Base-by-base conservation (phyloP, 1,140 invertebrate genomes). In the Monomorium pharaonis region DNA sequence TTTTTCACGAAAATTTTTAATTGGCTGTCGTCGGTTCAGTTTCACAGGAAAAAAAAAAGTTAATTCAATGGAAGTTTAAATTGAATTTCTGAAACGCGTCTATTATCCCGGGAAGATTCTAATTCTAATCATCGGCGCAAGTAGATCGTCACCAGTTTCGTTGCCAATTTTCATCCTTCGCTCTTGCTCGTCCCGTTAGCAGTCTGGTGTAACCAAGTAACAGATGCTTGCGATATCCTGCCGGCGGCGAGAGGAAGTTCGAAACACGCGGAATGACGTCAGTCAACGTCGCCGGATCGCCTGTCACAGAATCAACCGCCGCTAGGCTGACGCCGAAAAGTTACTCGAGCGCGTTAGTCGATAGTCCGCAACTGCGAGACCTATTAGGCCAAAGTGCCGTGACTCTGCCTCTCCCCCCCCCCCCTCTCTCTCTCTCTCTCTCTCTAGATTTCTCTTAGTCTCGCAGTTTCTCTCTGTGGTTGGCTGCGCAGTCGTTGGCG, bases 301-400 rank as follows among this genome's bases (percentile, higher is more conserved):
- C 67, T 47, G 78, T 83, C 78, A 58, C n/a, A 42, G 10, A 70
- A 83, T 83, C 65, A 58, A 27, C 51, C 84, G 33, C 60, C 75
- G 76, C 54, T 80, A 65, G 75, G 78, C 62, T 80, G 74, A 84
- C 72, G 70, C 60, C 84, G 60, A 70, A 81, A 88, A 88, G 75
- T 88, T 88, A 89, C 47, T 56, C 62, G 51, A 85, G 65, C 81
- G 70, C 51, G 78, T 83, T 83, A 37, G 76, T 69, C 78, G 74
- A 88, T 89, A 88, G 76, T 88, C 65, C 21, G 70, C 69, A 88
- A 88, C 86, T 88, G 56, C 37, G 70, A 76, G 69, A 88, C 86
- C 86, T 80, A 87, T 89, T 87, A 85, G 81, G 58, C 54, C 69
- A 37, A 87, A 75, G 77, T 65, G 18, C 47, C 70, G 30, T 63